A percentile compares a stretch with the other conserved stretches of the same genome.
These are phyloP conservation scores for Cephalopholis sonnerati DNA, from an alignment of 2,113 vertebrate species.

Conservation along the genomic window DNA sequence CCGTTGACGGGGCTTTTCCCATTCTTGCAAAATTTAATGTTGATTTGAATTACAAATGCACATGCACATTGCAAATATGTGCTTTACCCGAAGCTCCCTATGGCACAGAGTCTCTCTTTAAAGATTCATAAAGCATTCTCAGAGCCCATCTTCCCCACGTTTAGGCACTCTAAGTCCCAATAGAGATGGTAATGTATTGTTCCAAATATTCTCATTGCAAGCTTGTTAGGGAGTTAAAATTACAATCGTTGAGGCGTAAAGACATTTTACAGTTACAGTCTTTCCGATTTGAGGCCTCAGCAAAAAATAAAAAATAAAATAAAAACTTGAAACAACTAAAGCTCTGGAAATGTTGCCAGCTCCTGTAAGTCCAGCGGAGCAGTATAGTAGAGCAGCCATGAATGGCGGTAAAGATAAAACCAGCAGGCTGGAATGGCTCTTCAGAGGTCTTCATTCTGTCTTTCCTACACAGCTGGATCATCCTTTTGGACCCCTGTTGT, in stretches of 20 bases:
- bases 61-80: constrained; percentile 66
- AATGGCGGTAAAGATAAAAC: constrained; percentile 61
- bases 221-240: constrained; percentile 74
- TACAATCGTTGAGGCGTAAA: constrained; percentile 63
- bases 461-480: constrained; percentile 72
- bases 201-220: constrained; percentile 64
- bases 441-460: constrained; percentile 66
- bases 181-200: constrained; percentile 68
- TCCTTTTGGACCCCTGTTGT: constrained; percentile 70
- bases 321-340: constrained; percentile 35
- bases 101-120: constrained; percentile 64
- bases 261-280: constrained; percentile 64
- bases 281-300: constrained; percentile 58
- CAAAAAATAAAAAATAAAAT: constrained; percentile 36
- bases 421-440: constrained; percentile 44
- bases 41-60: constrained; percentile 77
- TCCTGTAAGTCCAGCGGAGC: constrained; percentile 51
- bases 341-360: constrained; percentile 24
- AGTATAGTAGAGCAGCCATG: constrained; percentile 15
- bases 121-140: constrained; percentile 73
- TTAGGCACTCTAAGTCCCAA: constrained; percentile 61
- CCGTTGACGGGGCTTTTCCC: constrained; percentile 37
- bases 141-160: constrained; percentile 60
- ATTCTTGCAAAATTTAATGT: constrained; percentile 59
- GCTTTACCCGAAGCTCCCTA: constrained; percentile 61